These are phyloP conservation scores for Xiphophorus hellerii DNA, from an alignment of 2,113 vertebrate genomes.

Conservation along the genomic window DNA sequence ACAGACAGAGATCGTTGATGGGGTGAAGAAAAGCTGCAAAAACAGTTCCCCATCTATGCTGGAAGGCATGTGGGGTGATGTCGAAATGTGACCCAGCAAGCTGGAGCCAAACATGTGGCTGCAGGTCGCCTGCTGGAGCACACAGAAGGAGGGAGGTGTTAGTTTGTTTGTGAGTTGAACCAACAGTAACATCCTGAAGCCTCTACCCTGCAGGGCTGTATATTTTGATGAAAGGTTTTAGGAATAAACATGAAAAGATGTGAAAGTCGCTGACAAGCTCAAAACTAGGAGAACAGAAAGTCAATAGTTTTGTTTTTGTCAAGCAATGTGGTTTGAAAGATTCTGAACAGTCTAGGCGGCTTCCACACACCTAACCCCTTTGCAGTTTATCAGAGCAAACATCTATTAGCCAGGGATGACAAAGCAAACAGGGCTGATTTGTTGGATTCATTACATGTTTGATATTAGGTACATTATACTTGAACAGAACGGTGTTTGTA, in stretches of 20 bases:
- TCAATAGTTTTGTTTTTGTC: conserved; percentile 1
- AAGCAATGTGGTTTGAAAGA: background rate
- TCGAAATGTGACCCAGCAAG: conserved; percentile 55
- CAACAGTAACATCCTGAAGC: conserved; percentile 6
- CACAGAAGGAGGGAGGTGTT: conserved; percentile 6
- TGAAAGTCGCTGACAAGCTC: background rate
- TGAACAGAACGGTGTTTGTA: conserved; percentile 27
- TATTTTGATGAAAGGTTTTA: conserved; percentile 20
- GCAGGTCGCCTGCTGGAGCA: conserved; percentile 41
- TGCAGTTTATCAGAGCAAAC: background rate
- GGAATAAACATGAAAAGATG: background rate
- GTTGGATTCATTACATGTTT: conserved; percentile 38
- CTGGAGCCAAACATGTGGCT: conserved; percentile 43
- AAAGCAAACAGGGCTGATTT: conserved; percentile 37
- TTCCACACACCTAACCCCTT: background rate
- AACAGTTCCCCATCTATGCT: conserved; percentile 9
- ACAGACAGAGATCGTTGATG: background rate
- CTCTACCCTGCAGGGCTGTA: conserved; percentile 7
- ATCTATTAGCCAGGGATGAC: background rate
- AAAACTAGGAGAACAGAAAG: background rate
- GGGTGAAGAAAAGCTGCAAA: conserved; percentile 12
- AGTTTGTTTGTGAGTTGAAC: conserved; percentile 9
- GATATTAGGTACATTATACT: conserved; percentile 18
- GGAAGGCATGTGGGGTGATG: conserved; percentile 31
- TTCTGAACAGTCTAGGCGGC: background rate